These are phyloP conservation scores for Pyrochroa serraticornis DNA, from an alignment of 2,888 invertebrate genomes.

Conservation along the genomic window DNA sequence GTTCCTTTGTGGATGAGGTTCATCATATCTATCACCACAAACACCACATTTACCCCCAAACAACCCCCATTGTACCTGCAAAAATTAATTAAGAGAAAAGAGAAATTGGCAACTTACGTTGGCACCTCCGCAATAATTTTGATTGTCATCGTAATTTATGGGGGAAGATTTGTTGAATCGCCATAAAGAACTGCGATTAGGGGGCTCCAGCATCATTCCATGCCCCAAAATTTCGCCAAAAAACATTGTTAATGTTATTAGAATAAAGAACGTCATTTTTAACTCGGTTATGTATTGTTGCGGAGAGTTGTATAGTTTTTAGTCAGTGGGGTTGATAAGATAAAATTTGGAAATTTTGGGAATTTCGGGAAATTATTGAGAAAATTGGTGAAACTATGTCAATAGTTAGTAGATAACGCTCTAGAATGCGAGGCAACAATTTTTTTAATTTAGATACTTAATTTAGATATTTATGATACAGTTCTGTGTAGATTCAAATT, in stretches of 20 bases:
- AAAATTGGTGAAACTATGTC: too few species aligned
- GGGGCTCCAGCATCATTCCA: slow-evolving; percentile 60
- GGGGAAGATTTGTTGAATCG: slow-evolving; percentile 55
- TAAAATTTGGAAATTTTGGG: too few species aligned
- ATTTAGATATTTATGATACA: too few species aligned
- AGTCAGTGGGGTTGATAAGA: too few species aligned
- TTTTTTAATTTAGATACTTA: too few species aligned
- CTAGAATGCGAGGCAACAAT: too few species aligned
- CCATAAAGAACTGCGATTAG: slow-evolving; percentile 60
- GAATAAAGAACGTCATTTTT: background rate
- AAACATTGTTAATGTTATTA: too few species aligned
- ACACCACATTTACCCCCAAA: slow-evolving; percentile 58
- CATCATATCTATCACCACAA: slow-evolving; percentile 62
- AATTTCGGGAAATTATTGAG: too few species aligned
- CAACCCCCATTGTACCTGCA: slow-evolving; percentile 15
- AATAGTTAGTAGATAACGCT: too few species aligned
- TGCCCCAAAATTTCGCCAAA: slow-evolving; percentile 49
- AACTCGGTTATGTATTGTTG: background rate
- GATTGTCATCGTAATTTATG: slow-evolving; percentile 59
- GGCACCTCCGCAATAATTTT: slow-evolving; percentile 60
- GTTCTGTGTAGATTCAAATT: too few species aligned
- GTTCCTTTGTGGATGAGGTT: slow-evolving; percentile 58
- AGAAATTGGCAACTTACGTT: slow-evolving; percentile 40
- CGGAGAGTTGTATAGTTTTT: too few species aligned
- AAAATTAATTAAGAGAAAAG: slow-evolving; percentile 9